Base-by-base conservation (phyloP, 2,888 invertebrate genomes). In the Philaethria dido region DNA sequence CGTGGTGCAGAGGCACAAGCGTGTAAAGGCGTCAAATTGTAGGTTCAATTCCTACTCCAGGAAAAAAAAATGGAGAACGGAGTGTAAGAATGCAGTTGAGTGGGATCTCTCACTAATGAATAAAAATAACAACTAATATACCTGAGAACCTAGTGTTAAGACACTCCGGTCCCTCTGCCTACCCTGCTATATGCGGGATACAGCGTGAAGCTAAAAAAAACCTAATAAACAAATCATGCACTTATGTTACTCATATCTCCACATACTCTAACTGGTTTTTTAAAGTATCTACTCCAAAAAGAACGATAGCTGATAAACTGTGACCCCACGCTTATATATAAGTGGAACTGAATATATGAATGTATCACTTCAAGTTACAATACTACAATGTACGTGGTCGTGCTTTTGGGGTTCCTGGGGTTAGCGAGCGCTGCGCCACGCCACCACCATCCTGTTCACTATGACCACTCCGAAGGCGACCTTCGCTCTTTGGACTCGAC, bases 231-330 rank as follows among this genome's bases (percentile, higher is more conserved):
- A 52, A 52, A 11, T 25, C 25, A 29, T 11, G 11, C 0, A 25
- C 16, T 1, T 52, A 29, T 57, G 9, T 57, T 42, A n/a, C n/a
- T n/a, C n/a, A n/a, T 45, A 33, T 45, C 45, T 60, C 16, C 33
- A 5, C 29, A 60, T 33, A 44, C 11, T 60, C 18, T 60, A 29
- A 45, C 45, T 45, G 45, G 8, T 16, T 60, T 60, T 45, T 60
- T 6, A 44, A 45, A 16, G 29, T 72, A 68, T 69, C 48, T 61
- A 74, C 72, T 82, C 81, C 73, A 85, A 80, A 82, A 82, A 63
- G 68, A 76, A 71, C 70, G 80, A 84, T 81, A 82, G 76, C 20
- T 29, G 86, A 86, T 86, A 84, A 80, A 80, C 86, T 81, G 67
- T 80, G 82, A 82, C 79, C 84, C 68, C 42, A 36, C 55, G 73